These are phyloP conservation scores for Centruroides sculpturatus DNA, from an alignment of 1,140 invertebrate species.

Conservation along the genomic window DNA sequence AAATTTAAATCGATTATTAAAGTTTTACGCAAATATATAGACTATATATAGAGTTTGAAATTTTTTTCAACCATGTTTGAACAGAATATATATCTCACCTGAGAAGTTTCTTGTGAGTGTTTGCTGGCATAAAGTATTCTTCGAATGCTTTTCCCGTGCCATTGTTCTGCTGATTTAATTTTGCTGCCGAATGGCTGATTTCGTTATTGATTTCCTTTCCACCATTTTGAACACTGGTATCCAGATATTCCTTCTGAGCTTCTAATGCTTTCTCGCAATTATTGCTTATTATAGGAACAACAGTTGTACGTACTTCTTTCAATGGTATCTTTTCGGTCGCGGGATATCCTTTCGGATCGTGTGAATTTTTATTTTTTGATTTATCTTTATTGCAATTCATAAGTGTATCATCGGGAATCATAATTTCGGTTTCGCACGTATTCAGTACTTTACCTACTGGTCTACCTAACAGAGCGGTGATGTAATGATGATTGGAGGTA, in stretches of 20 bases:
- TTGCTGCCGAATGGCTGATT: background rate
- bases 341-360: slow-evolving; percentile 20
- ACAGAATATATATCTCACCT: background rate
- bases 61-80: too few relatives aligned
- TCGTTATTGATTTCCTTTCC: background rate
- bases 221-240: background rate
- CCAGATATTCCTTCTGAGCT: background rate
- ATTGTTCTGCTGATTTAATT: background rate
- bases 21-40: too few relatives aligned
- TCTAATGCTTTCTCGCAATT: background rate
- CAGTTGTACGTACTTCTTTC: background rate
- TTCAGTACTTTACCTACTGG: too few relatives aligned
- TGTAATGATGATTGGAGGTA: too few relatives aligned
- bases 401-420: background rate
- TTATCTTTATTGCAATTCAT: background rate
- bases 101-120: background rate
- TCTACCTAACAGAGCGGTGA: too few relatives aligned
- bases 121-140: background rate
- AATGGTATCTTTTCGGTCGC: background rate
- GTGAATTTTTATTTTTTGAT: background rate
- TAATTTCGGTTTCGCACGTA: background rate
- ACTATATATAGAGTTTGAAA: too few relatives aligned
- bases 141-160: background rate
- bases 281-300: background rate
- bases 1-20: too few relatives aligned